phyloP scores from a whole-genome alignment of 2,888 invertebrate genomes.

The Dione vanillae region DNA sequence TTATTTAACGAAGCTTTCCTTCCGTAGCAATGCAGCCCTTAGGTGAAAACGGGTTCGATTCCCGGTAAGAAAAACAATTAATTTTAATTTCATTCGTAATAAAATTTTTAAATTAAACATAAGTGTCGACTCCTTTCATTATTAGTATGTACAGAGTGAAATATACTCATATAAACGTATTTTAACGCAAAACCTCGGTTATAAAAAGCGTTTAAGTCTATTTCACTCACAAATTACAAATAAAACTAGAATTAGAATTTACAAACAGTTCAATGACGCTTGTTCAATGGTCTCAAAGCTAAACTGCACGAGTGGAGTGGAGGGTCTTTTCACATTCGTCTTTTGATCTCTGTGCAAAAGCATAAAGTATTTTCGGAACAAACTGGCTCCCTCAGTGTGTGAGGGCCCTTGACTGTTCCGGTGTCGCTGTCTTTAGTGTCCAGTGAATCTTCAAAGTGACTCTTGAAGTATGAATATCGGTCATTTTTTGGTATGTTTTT shows the following conservation, averaged over 20 bases:
- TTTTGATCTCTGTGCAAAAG: slow-evolving; percentile 56
- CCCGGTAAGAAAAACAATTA: background rate
- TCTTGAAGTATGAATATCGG: slow-evolving; percentile 36
- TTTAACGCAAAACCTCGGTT: background rate
- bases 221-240: slow-evolving; percentile 23
- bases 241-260: slow-evolving; percentile 38
- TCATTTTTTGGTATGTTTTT: slow-evolving; percentile 26
- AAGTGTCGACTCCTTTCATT: no score
- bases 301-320: slow-evolving; percentile 41
- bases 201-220: slow-evolving; percentile 20
- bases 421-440: slow-evolving; percentile 52
- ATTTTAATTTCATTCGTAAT: no score
- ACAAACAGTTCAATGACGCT: slow-evolving; percentile 41
- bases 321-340: slow-evolving; percentile 46
- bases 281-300: slow-evolving; percentile 40
- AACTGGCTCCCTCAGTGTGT: slow-evolving; percentile 53
- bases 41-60: no score
- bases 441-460: slow-evolving; percentile 49
- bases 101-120: no score
- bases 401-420: slow-evolving; percentile 50
- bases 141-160: background rate
- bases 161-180: background rate
- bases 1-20: no score
- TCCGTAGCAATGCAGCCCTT: no score
- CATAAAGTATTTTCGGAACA: slow-evolving; percentile 56